phyloP scores from a whole-genome alignment of 1,140 invertebrate species.

The Capitella teleta region DNA sequence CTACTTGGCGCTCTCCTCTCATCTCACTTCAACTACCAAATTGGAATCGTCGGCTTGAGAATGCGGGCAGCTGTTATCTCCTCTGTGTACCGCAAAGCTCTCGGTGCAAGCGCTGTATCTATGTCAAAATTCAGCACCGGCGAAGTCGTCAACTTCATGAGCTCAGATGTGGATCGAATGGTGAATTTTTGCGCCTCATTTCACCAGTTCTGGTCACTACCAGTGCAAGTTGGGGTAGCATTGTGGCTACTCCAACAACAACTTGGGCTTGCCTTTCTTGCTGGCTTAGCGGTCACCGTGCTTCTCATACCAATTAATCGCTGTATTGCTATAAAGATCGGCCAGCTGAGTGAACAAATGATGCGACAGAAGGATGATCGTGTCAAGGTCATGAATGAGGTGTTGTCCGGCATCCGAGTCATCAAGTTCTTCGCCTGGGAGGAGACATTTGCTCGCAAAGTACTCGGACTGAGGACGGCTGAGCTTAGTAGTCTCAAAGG shows the following conservation, averaged over 20 bases:
- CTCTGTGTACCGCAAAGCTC: conserved; percentile 73
- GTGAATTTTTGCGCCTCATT: conserved; percentile 92
- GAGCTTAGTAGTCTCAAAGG: conserved; percentile 43
- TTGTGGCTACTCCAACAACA: conserved; percentile 51
- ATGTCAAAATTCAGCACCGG: conserved; percentile 55
- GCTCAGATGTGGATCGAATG: conserved; percentile 86
- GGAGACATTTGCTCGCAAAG: conserved; percentile 63
- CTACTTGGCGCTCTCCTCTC: conserved; percentile 61
- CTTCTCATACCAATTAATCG: conserved; percentile 91
- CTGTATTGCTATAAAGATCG: conserved; percentile 79
- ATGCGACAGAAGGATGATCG: conserved; percentile 86
- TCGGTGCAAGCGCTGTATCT: conserved; percentile 25
- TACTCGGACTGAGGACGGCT: conserved; percentile 39
- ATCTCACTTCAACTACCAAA: conserved; percentile 79
- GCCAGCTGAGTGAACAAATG: conserved; percentile 67
- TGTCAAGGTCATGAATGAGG: conserved; percentile 78
- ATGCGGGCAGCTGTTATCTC: conserved; percentile 72
- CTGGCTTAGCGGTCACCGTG: conserved; percentile 74
- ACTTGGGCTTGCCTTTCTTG: conserved; percentile 80
- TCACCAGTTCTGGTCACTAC: conserved; percentile 93
- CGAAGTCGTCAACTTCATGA: conserved; percentile 93
- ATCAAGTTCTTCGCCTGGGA: conserved; percentile 94
- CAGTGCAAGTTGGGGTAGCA: conserved; percentile 54
- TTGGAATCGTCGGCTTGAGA: conserved; percentile 74
- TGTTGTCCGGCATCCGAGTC: conserved; percentile 71